Evolutionary conservation across 2,888 invertebrate genomes (phyloP), one percentile per base, ranked within the genome.

Genomic region (Drosophila conformis): DNA sequence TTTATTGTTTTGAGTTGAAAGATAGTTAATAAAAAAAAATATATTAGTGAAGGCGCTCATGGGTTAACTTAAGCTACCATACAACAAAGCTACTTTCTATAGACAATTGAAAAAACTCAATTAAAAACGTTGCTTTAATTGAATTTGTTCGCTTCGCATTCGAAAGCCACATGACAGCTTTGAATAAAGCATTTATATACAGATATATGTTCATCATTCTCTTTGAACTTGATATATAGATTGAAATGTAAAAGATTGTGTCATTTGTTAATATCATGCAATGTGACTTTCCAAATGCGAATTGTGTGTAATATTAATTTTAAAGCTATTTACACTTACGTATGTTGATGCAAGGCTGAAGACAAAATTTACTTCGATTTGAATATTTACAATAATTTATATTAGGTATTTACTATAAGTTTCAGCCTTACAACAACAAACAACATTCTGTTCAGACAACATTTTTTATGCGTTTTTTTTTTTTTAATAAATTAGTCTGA

Each of bases 251-350:
- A 8, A 25, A 7, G 7, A 53, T 74, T 54, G 52, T 66, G 61
- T 66, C 60, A 62, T 54, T 49, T 51, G 56, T 65, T 80, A 68
- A 69, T 59, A 49, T 52, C 80, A 82, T 71, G 83, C 83, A 70
- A 74, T 69, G 87, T 79, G 87, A 79, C 83, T 83, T 81, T 69
- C 56, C 35, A 56, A 68, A 69, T 71, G 78, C 61, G 68, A 64
- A 51, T 69, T 67, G 67, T 67, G 51, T 49, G 10, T 61, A 38
- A 46, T 51, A 60, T 61, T 62, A 49, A 27, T 49, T 29, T 48
- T 48, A 54, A 56, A 31, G n/a, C 53, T 57, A 68, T 58, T 4
- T 68, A 57, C 68, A 73, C 27, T 5, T 35, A 18, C 18, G 1
- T 15, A 46, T 64, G 59, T 18, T 33, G 27, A 25, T 60, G 58